Conservation (phyloP, 2,113 vertebrate genomes). For the Pterocles burchelli region DNA sequence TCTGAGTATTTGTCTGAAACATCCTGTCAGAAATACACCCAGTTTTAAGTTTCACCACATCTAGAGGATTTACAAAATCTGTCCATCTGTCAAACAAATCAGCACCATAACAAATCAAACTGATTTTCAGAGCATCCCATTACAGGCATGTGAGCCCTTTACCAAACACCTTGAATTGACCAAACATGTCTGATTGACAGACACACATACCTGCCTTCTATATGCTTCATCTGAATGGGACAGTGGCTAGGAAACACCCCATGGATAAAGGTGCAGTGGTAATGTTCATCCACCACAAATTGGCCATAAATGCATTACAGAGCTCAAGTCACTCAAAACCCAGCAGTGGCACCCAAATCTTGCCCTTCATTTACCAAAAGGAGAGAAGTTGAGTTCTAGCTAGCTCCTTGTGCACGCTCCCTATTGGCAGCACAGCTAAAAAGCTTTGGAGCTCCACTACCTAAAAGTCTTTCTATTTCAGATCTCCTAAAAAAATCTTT, state of each 20-base stretch:
- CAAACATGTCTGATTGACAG: neutral
- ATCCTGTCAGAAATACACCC: neutral
- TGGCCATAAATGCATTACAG: neutral
- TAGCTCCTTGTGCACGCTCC: neutral
- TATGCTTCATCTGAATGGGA: neutral
- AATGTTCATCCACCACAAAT: neutral
- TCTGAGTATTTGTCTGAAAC: neutral
- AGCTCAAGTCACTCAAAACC: neutral
- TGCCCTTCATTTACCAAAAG: neutral
- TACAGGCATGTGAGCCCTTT: neutral
- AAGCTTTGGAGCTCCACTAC: neutral
- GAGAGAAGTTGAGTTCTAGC: neutral
- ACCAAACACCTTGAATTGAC: neutral
- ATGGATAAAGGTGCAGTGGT: neutral
- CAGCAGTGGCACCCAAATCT: neutral
- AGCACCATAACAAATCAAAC: neutral
- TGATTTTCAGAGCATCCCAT: neutral
- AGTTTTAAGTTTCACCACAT: neutral
- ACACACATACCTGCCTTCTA: neutral
- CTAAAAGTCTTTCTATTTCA: neutral
- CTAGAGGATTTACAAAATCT: neutral
- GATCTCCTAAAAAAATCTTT: neutral
- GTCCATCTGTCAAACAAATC: neutral
- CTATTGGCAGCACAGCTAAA: neutral
- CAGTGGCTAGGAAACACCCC: neutral